Evolutionary conservation across 2,888 invertebrate genomes (phyloP).

Genomic region (Xestia rhomboidea): DNA sequence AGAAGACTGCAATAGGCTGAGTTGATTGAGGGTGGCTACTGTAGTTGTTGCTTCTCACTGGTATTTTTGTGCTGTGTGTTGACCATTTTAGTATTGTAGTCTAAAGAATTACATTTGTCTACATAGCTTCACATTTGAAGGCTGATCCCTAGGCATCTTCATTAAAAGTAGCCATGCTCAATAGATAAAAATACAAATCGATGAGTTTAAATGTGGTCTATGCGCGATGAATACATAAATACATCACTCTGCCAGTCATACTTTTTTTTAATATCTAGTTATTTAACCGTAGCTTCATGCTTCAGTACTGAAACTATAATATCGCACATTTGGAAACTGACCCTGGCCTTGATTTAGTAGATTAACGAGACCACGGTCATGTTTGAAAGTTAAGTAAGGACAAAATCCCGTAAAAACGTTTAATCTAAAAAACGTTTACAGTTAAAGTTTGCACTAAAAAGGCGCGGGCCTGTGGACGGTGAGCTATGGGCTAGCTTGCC

Average conservation of each 20-base stretch:
- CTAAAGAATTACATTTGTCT: neutral
- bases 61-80: neutral
- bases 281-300: neutral
- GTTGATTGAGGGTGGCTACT: neutral
- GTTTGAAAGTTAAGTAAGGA: slow-evolving; percentile 23
- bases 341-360: slow-evolving; percentile 25
- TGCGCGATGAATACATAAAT: neutral
- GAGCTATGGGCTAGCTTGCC: no score
- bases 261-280: neutral
- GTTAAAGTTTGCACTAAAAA: neutral
- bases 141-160: neutral
- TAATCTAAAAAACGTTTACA: slow-evolving; percentile 13
- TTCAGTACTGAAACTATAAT: slow-evolving; percentile 10
- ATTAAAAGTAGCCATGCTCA: neutral
- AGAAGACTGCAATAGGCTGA: neutral
- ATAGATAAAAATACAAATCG: neutral
- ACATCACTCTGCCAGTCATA: neutral
- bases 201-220: neutral
- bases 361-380: slow-evolving; percentile 37
- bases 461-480: no score
- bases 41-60: neutral
- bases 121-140: neutral
- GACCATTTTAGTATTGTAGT: neutral
- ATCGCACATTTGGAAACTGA: neutral
- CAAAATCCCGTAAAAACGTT: neutral